Evolutionary conservation across 1,140 invertebrate genomes (phyloP).

Genomic region (Diprion similis): DNA sequence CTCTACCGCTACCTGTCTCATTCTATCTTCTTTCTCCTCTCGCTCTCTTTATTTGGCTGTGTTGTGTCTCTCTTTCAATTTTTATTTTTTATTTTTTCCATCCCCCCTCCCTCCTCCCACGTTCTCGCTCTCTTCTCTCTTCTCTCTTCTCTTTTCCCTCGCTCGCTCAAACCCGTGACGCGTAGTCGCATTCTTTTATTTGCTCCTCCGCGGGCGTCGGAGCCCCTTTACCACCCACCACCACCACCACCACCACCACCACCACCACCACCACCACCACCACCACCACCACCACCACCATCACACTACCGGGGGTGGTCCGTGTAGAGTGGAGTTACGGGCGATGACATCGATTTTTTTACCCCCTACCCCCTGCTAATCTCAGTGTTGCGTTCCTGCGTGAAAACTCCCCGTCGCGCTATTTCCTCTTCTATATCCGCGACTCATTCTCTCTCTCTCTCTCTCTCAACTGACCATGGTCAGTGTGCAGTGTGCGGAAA

Average conservation of each 20-base stretch:
- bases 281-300: too few relatives aligned
- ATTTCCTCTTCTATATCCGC: too few relatives aligned
- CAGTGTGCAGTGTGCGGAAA: too few relatives aligned
- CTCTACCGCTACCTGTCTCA: background rate
- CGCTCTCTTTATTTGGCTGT: background rate
- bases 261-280: background rate
- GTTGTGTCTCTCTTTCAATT: too few relatives aligned
- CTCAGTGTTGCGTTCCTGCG: constrained; percentile 43
- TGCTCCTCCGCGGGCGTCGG: constrained; percentile 24
- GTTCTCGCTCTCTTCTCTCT: constrained; percentile 1
- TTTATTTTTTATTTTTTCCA: too few relatives aligned
- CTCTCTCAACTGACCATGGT: too few relatives aligned
- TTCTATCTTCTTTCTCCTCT: background rate
- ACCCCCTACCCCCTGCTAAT: constrained; percentile 48
- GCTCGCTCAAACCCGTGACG: constrained; percentile 24
- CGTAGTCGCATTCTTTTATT: constrained; percentile 36
- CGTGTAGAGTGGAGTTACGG: constrained; percentile 39
- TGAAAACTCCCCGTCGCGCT: background rate
- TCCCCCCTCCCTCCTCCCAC: background rate
- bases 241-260: too few relatives aligned
- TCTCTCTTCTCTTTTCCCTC: constrained; percentile 6
- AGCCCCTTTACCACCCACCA: constrained; percentile 11
- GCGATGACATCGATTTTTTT: constrained; percentile 56
- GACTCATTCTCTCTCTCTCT: too few relatives aligned
- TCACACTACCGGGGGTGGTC: constrained; percentile 27